Evolutionary conservation across 2,888 invertebrate genomes (phyloP), one percentile per base, ranked within the genome.

Genomic region (Eupithecia abbreviata): DNA sequence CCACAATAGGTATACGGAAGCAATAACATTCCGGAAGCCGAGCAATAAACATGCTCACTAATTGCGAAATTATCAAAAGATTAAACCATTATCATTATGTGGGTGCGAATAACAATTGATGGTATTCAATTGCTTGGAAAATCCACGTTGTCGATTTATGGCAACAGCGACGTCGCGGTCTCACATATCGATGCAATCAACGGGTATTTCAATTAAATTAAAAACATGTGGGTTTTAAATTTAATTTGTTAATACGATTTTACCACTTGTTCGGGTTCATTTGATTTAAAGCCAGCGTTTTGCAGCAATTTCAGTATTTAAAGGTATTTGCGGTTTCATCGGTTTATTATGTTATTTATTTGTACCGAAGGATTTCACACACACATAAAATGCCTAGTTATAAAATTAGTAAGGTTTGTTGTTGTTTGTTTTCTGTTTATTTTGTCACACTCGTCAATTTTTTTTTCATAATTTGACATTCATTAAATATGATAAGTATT

Each of bases 151-250:
- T 18, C 49, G 42, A 73, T 75, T 70, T 73, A 75, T 51, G 13
- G 71, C 70, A 66, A 70, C 70, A 67, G 18, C 51, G 47, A 45
- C 67, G 66, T 7, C 71, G 78, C 66, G 78, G 78, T 73, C 55
- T 73, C 75, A 73, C 75, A 71, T 71, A 75, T 73, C 73, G 72
- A 75, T 70, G 70, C 66, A 71, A 78, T 62, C 74, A 72, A 30
- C 66, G 74, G 42, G 13, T 66, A 58, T 73, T 77, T 58, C 69
- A 75, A 72, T 77, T 66, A 58, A 62, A 30, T 13, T 65, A 66
- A 43, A 42, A 71, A 72, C 71, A 42, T 69, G 71, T 42, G 71
- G 4, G 72, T 30, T 55, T 77, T 30, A 72, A 66, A 47, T 69
- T 77, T 62, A 68, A 72, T 77, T 77, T 51, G 42, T 67, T 70